Conservation (phyloP, 2,113 vertebrate genomes). For the Benitochromis conjunctus region DNA sequence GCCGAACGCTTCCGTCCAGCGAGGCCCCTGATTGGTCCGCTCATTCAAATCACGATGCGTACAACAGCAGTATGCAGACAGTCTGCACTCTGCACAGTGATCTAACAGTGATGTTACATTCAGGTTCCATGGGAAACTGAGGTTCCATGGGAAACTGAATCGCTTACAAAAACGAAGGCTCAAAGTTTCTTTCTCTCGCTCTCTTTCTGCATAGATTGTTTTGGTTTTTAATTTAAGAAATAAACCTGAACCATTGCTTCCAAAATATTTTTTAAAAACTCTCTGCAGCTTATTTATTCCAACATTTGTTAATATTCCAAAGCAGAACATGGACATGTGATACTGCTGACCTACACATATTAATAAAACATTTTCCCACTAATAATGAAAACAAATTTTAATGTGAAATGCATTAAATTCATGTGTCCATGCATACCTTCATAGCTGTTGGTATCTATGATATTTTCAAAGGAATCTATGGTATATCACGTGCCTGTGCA, state of each 20-base stretch:
- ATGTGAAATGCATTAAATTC: background rate
- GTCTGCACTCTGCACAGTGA: background rate
- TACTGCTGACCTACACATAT: background rate
- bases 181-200: background rate
- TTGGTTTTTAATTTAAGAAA: background rate
- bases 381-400: background rate
- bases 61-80: background rate
- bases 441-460: background rate
- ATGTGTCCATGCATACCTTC: background rate
- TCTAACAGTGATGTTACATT: background rate
- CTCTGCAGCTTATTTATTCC: background rate
- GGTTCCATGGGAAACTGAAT: background rate
- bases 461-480: background rate
- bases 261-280: background rate
- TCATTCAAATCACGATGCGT: slow-evolving; percentile 66
- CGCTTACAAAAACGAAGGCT: background rate
- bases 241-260: background rate
- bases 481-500: background rate
- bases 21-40: slow-evolving; percentile 63
- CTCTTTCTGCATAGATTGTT: background rate
- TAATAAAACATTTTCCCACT: background rate
- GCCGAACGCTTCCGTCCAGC: background rate
- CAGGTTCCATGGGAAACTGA: background rate
- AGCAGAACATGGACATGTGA: background rate
- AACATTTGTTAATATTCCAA: background rate